Conservation (phyloP, 2,797 vertebrate genomes). For the Neoniphon sammara region DNA sequence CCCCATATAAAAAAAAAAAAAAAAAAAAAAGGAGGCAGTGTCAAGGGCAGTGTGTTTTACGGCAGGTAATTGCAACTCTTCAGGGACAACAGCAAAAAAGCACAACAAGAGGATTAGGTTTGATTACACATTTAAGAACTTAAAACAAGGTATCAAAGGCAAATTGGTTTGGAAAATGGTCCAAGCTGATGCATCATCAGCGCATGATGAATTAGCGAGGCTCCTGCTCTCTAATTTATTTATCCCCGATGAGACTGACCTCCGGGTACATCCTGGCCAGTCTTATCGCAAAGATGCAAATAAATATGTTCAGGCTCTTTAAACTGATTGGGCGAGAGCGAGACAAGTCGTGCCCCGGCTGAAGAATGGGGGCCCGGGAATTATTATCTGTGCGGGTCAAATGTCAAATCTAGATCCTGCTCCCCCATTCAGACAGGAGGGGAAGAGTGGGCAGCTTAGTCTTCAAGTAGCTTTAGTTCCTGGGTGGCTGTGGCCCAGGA, state of each 20-base stretch:
- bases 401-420: slow-evolving; percentile 7
- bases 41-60: slow-evolving; percentile 64
- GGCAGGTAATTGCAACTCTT: slow-evolving; percentile 73
- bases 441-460: not conserved
- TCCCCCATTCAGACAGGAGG: not conserved
- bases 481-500: not conserved
- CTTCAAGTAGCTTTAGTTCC: slow-evolving; percentile 6
- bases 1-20: no score
- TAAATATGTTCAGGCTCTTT: slow-evolving; percentile 29
- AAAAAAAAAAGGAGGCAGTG: slow-evolving; percentile 56
- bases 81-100: slow-evolving; percentile 69
- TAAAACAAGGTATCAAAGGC: slow-evolving; percentile 68
- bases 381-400: slow-evolving; percentile 4
- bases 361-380: not conserved
- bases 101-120: slow-evolving; percentile 74
- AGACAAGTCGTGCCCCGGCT: not conserved
- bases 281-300: slow-evolving; percentile 31
- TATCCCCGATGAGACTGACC: slow-evolving; percentile 63
- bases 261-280: slow-evolving; percentile 50
- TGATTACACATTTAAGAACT: slow-evolving; percentile 75
- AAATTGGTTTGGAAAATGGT: slow-evolving; percentile 61
- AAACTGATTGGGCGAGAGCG: slow-evolving; percentile 15
- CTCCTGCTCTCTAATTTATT: slow-evolving; percentile 64
- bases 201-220: slow-evolving; percentile 60
- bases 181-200: slow-evolving; percentile 64